Percentiles rank a stretch among this genome's conserved stretches.
Conservation (phyloP, 2,113 vertebrate species). For the Gymnarchus niloticus region DNA sequence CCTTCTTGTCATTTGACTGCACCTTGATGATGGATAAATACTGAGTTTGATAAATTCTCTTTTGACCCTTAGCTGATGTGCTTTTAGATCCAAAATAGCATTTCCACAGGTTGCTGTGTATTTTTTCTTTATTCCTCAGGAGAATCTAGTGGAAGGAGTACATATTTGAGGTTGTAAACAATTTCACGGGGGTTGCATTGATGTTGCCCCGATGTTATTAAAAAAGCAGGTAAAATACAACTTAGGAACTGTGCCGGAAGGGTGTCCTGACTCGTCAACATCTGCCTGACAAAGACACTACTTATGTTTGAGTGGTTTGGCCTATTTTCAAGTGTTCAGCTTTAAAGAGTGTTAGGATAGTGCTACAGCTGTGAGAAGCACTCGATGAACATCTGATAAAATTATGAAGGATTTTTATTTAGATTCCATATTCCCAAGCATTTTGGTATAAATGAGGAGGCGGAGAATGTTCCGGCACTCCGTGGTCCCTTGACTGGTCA, state of each 20-base stretch:
- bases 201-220: background rate
- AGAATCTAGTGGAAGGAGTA: background rate
- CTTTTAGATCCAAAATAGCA: slow-evolving; percentile 1
- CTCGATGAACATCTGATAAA: background rate
- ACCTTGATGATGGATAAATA: background rate
- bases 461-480: background rate
- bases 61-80: slow-evolving; percentile 1
- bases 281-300: background rate
- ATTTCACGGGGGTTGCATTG: background rate
- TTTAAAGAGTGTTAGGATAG: background rate
- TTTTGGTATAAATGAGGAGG: background rate
- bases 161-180: background rate
- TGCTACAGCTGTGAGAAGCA: background rate
- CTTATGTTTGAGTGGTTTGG: background rate
- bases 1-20: background rate
- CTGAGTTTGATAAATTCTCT: background rate
- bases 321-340: background rate
- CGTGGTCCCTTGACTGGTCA: background rate
- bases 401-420: background rate
- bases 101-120: background rate
- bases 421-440: background rate
- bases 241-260: background rate
- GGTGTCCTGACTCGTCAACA: background rate
- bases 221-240: background rate
- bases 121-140: background rate